These are phyloP conservation scores for Euwallacea similis DNA, from an alignment of 1,140 invertebrate genomes.

Conservation along the genomic window DNA sequence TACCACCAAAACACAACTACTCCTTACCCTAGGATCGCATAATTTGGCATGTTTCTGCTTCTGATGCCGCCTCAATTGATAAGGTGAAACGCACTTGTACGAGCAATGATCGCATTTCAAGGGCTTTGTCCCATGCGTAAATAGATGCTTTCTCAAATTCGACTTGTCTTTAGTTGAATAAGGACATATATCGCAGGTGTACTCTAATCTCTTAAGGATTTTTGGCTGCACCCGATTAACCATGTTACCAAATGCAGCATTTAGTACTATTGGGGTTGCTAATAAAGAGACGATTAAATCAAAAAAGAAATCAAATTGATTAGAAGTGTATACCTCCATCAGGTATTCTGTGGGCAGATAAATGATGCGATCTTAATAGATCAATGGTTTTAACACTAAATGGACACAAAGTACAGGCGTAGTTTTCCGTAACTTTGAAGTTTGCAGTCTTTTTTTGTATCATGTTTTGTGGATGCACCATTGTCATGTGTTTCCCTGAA, in stretches of 20 bases:
- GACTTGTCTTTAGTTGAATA: constrained; percentile 42
- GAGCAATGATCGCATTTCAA: constrained; percentile 39
- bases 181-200: constrained; percentile 35
- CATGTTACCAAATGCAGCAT: constrained; percentile 12
- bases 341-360: constrained; percentile 19
- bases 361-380: constrained; percentile 30
- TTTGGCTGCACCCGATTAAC: neutral
- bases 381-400: constrained; percentile 31
- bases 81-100: constrained; percentile 42
- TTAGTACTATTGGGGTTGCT: constrained; percentile 25
- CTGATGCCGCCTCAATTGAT: constrained; percentile 40
- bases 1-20: neutral
- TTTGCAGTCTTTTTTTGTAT: neutral
- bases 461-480: constrained; percentile 29
- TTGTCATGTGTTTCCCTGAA: constrained; percentile 33
- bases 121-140: constrained; percentile 40
- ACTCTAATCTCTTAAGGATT: constrained; percentile 28
- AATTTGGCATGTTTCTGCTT: constrained; percentile 39
- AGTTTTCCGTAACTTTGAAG: constrained; percentile 31
- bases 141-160: constrained; percentile 42
- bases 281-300: neutral
- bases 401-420: constrained; percentile 29
- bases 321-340: neutral
- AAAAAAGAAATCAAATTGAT: neutral
- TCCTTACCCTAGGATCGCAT: constrained; percentile 19